Evolutionary conservation across 2,113 vertebrate species (phyloP), one percentile per base, ranked within the genome.

Genomic region (Larimichthys polyactis): DNA sequence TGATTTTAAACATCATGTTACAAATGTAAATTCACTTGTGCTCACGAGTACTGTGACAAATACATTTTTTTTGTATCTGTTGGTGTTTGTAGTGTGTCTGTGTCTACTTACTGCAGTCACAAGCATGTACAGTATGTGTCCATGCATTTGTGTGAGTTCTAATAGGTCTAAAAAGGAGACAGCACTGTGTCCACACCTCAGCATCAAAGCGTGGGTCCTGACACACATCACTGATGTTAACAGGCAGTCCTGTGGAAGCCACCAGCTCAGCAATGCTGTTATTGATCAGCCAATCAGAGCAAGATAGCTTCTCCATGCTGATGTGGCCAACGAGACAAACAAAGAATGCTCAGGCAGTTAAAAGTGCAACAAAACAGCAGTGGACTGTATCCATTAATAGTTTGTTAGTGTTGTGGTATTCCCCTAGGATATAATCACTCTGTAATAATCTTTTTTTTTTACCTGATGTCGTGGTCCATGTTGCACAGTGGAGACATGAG

Each of bases 141-240:
- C 36, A 44, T 20, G 8, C 27, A 32, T 54, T 11, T 22, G 43
- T 84, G 36, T 62, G 54, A 63, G 24, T 12, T 78, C 12, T 29
- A 54, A 54, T 4, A n/a, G 22, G 24, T 58, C n/a, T 67, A 5
- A 15, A 15, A 19, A 19, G 16, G 4, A 75, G 27, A 65, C 40
- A n/a, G n/a, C n/a, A 22, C 20, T 29, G 51, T 40, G 57, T 73
- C 40, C 83, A 59, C 74, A 96, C 96, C 94, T 96, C 95, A 44
- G 95, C 85, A 79, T 96, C 96, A 79, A 96, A 96, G 71, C 96
- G 95, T n/a, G 96, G 96, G 84, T 96, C 95, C 82, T 96, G 96
- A 92, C 94, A 96, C 51, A 95, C 95, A 22, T 96, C 95, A 2
- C 95, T 96, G 90, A 96, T 96, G 90, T 96, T 96, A 67, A 96